These are phyloP conservation scores for Sarcophaga variegata DNA, from an alignment of 2,888 invertebrate species.

Conservation along the genomic window DNA sequence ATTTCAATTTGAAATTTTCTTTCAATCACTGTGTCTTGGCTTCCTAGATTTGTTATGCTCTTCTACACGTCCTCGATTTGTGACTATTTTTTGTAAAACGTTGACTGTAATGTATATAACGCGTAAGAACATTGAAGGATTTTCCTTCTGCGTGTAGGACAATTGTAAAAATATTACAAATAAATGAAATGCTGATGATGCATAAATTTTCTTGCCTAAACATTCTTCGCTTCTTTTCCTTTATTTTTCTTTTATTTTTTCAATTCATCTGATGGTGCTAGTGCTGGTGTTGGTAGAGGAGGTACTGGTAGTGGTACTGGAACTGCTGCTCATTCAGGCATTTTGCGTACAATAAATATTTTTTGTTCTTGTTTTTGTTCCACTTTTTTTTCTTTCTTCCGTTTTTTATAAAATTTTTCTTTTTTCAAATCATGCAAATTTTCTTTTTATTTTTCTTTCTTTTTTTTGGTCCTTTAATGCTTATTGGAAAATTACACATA, in stretches of 20 bases:
- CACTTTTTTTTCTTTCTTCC: slow-evolving; percentile 3
- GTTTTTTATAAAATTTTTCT: slow-evolving; percentile 8
- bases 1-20: too few species aligned
- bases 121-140: neutral
- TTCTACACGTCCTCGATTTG: too few species aligned
- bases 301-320: neutral
- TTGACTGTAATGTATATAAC: neutral
- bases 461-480: neutral
- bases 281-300: too few species aligned
- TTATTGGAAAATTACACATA: neutral
- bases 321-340: slow-evolving; percentile 51
- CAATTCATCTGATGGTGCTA: neutral
- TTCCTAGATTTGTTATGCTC: too few species aligned
- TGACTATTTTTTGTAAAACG: neutral
- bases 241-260: neutral
- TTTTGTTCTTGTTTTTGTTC: slow-evolving; percentile 18
- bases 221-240: slow-evolving; percentile 14
- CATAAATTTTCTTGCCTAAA: slow-evolving; percentile 64
- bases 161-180: slow-evolving; percentile 54
- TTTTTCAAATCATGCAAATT: slow-evolving; percentile 53
- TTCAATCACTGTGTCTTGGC: too few species aligned
- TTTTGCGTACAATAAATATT: slow-evolving; percentile 59
- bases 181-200: slow-evolving; percentile 65
- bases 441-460: slow-evolving; percentile 33
- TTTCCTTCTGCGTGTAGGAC: slow-evolving; percentile 24